Percentiles rank a stretch among this genome's conserved stretches.
These are phyloP conservation scores for Margaritifera margaritifera DNA, from an alignment of 2,888 invertebrate species.

Conservation along the genomic window DNA sequence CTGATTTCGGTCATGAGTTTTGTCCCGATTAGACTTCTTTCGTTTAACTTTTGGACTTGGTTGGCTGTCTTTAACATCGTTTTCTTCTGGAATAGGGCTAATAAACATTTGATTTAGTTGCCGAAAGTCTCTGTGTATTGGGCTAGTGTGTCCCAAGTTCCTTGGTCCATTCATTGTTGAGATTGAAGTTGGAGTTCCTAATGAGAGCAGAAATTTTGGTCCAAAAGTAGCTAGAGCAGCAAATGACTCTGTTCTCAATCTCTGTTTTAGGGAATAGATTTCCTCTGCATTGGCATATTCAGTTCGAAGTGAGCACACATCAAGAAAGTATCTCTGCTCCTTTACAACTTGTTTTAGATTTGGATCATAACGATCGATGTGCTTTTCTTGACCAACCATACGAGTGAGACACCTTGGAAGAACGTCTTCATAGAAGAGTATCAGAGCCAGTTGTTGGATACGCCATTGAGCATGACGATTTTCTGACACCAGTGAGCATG, in stretches of 20 bases:
- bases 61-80: too few relatives aligned
- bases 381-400: conserved; percentile 33
- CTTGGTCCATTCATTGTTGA: too few relatives aligned
- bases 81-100: too few relatives aligned
- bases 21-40: too few relatives aligned
- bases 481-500: conserved; percentile 49
- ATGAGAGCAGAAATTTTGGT: too few relatives aligned
- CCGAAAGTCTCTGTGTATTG: too few relatives aligned
- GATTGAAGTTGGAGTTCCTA: too few relatives aligned
- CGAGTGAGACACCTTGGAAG: conserved; percentile 30
- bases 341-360: conserved; percentile 32
- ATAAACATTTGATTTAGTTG: too few relatives aligned
- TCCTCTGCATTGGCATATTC: conserved; percentile 48
- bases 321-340: conserved; percentile 42
- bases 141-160: too few relatives aligned
- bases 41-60: too few relatives aligned
- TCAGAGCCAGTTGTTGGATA: conserved; percentile 48
- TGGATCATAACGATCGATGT: conserved; percentile 40
- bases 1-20: too few relatives aligned
- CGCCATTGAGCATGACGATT: conserved; percentile 53
- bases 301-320: conserved; percentile 49
- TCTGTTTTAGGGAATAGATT: conserved; percentile 33
- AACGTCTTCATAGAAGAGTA: conserved; percentile 48
- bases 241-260: conserved; percentile 21
- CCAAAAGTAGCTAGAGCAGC: background rate